phyloP scores from a whole-genome alignment of 92 coral and sea anemone genomes.

The Zoanthus sansibaricus region DNA sequence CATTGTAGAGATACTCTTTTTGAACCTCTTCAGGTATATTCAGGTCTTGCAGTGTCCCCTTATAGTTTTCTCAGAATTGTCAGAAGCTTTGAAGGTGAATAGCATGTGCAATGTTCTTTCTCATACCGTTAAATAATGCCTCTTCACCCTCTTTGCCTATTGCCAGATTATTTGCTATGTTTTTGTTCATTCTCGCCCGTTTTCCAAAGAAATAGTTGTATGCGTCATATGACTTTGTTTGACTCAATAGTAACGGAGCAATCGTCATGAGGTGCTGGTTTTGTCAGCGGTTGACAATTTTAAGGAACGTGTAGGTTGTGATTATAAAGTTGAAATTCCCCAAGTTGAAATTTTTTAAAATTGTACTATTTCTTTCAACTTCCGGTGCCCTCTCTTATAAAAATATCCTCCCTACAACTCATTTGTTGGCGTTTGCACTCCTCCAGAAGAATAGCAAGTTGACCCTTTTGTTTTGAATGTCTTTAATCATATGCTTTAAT shows the following conservation, averaged over 20 bases:
- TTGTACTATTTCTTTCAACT: constrained; percentile 52
- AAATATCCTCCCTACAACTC: constrained; percentile 8
- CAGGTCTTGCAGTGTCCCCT: constrained; percentile 43
- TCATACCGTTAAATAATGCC: constrained; percentile 59
- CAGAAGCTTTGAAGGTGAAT: constrained; percentile 67
- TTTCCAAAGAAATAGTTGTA: constrained; percentile 61
- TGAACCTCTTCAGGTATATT: constrained; percentile 49
- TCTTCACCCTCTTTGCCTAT: constrained; percentile 76
- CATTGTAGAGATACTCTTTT: constrained; percentile 42
- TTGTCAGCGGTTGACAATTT: constrained; percentile 34
- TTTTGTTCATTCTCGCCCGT: constrained; percentile 46
- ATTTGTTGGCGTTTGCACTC: constrained; percentile 7
- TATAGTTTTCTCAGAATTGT: constrained; percentile 62
- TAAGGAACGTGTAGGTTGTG: constrained; percentile 42
- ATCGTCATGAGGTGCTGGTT: constrained; percentile 57
- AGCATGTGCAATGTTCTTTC: constrained; percentile 55
- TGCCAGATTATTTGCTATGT: constrained; percentile 52
- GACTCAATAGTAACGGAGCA: constrained; percentile 63
- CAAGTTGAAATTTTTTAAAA: constrained; percentile 67
- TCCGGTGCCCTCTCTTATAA: constrained; percentile 50
- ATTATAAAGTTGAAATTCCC: constrained; percentile 65
- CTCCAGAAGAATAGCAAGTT: background rate
- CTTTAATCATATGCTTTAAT: no score
- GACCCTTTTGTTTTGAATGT: background rate
- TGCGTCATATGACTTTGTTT: constrained; percentile 58